Percentiles rank a stretch among this genome's conserved stretches.
Evolutionary conservation across 2,888 invertebrate genomes (phyloP).

Genomic region (Copidosoma aretas): DNA sequence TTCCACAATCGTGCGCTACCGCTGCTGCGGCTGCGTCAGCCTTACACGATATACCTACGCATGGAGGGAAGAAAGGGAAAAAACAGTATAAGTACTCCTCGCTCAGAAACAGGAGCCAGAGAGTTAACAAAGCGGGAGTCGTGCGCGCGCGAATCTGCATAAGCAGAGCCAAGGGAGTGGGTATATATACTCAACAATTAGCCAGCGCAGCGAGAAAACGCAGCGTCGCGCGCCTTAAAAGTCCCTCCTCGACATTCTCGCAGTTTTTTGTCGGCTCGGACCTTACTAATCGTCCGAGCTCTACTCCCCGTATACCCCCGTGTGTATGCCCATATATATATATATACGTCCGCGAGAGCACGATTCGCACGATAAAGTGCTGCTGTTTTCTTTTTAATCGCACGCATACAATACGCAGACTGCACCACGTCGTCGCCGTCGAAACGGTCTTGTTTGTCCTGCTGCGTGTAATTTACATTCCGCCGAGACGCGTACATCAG

Average conservation of each 20-base stretch:
- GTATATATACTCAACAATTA: conserved; percentile 24
- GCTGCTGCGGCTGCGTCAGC: too few species aligned
- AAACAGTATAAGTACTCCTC: too few species aligned
- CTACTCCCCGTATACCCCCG: too few species aligned
- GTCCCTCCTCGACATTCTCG: neutral
- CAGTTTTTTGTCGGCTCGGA: conserved; percentile 17
- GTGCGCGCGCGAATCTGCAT: neutral
- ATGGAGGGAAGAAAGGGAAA: too few species aligned
- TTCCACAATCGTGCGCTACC: too few species aligned
- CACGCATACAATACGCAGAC: neutral
- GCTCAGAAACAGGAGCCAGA: too few species aligned
- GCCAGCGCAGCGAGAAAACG: conserved; percentile 20
- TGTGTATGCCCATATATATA: conserved; percentile 17
- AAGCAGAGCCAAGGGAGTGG: neutral
- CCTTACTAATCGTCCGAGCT: conserved; percentile 26
- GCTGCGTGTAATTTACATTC: neutral
- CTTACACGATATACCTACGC: too few species aligned
- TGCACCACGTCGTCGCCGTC: neutral
- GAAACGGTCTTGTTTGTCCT: neutral
- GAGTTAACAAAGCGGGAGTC: too few species aligned
- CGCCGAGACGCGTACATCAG: neutral
- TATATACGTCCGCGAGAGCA: neutral
- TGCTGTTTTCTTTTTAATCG: too few species aligned
- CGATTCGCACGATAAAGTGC: too few species aligned
- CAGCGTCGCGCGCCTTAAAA: neutral